Conservation (phyloP, 2,888 invertebrate genomes). For the Leuctra nigra region DNA sequence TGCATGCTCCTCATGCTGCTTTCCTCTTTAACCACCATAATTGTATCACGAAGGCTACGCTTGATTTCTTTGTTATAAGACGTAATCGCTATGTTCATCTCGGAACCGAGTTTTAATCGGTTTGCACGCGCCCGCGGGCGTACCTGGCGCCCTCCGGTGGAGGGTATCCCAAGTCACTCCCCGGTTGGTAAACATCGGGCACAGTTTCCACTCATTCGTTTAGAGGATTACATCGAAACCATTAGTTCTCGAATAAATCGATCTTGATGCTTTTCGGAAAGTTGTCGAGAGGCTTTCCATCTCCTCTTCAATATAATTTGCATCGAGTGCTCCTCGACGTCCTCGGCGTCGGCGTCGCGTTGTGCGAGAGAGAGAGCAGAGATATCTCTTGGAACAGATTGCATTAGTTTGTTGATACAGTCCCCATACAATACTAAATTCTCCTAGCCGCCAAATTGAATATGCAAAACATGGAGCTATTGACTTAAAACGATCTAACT, state of each 20-base stretch:
- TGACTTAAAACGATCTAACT: slow-evolving; percentile 13
- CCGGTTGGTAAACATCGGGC: not conserved
- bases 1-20: no score
- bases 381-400: slow-evolving; percentile 8
- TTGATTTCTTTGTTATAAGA: no score
- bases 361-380: not conserved
- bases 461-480: slow-evolving; percentile 14
- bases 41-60: no score
- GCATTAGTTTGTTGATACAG: slow-evolving; percentile 17
- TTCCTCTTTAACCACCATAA: no score
- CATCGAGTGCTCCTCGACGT: slow-evolving; percentile 13
- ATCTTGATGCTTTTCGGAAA: slow-evolving; percentile 14
- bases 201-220: not conserved
- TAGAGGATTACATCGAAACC: not conserved
- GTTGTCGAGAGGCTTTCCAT: slow-evolving; percentile 17
- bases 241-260: not conserved
- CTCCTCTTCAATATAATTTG: slow-evolving; percentile 23
- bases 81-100: no score
- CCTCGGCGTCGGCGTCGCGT: no score
- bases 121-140: no score
- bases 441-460: slow-evolving; percentile 7
- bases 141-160: no score
- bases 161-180: no score
- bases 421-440: slow-evolving; percentile 6
- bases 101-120: no score